phyloP scores from a whole-genome alignment of 2,113 vertebrate genomes.

The Alectura lathami region DNA sequence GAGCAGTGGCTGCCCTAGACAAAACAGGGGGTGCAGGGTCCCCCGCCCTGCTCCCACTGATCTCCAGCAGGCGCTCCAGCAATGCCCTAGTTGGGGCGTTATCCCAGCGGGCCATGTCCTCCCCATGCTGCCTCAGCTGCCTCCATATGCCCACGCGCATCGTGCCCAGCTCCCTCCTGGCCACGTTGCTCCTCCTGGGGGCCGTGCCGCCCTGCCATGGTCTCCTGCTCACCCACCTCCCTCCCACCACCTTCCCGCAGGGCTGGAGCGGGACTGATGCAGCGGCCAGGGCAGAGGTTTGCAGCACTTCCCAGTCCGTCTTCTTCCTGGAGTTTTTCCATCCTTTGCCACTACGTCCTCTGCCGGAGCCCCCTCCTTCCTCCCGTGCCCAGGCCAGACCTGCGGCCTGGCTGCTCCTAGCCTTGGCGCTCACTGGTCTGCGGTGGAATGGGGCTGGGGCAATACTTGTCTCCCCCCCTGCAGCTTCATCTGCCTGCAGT shows the following conservation, averaged over 20 bases:
- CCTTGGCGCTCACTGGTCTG: neutral
- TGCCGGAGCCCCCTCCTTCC: accelerated
- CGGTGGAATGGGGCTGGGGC: accelerated
- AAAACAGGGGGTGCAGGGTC: neutral
- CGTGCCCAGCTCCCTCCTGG: neutral
- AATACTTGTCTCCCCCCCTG: accelerated
- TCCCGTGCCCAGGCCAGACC: neutral
- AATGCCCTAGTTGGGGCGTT: conserved; percentile 5
- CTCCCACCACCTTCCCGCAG: neutral
- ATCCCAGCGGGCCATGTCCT: conserved; percentile 50
- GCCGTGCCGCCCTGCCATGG: neutral
- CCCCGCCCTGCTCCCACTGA: neutral
- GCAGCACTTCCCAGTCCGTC: neutral
- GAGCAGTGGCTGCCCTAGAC: neutral
- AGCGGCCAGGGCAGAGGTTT: accelerated
- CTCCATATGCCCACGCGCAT: conserved; percentile 45
- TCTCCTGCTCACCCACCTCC: neutral
- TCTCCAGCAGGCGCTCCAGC: conserved; percentile 45
- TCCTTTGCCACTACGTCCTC: neutral
- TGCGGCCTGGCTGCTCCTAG: neutral
- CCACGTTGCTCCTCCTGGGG: neutral
- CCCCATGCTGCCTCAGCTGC: conserved; percentile 27
- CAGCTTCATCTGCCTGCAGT: neutral
- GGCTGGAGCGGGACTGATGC: neutral
- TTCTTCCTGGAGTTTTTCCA: neutral